Conservation (phyloP, 2,888 invertebrate species). For the Dicranocentrus wangi region DNA sequence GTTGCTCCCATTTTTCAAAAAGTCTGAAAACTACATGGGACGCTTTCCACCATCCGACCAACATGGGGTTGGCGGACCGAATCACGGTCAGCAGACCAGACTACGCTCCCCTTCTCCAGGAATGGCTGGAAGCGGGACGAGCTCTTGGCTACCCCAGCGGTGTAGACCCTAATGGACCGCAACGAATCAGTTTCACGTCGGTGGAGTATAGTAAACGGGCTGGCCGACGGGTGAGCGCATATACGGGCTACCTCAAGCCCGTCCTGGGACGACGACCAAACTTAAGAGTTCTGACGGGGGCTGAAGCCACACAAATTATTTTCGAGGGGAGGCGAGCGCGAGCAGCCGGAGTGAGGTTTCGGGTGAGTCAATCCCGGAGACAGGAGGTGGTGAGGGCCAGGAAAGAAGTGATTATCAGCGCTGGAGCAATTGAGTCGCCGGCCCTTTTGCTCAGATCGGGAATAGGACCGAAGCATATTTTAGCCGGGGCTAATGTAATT, state of each 20-base stretch:
- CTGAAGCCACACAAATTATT: conserved; percentile 37
- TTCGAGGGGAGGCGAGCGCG: conserved; percentile 11
- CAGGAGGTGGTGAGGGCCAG: background rate
- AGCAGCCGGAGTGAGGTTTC: conserved; percentile 20
- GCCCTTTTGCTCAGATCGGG: conserved; percentile 32
- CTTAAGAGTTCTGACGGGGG: conserved; percentile 35
- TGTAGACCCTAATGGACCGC: conserved; percentile 62
- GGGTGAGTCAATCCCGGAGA: background rate
- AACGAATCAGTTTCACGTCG: conserved; percentile 52
- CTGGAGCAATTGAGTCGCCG: no score
- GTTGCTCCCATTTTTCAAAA: conserved; percentile 50
- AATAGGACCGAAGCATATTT: conserved; percentile 19
- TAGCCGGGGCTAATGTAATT: background rate
- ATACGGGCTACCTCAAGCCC: conserved; percentile 47
- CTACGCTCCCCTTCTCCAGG: conserved; percentile 17
- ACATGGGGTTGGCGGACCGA: conserved; percentile 22
- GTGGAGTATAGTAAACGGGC: conserved; percentile 43
- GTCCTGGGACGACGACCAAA: conserved; percentile 23
- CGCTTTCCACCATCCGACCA: background rate
- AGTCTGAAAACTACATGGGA: conserved; percentile 54
- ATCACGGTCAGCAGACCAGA: background rate
- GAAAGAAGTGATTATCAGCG: no score
- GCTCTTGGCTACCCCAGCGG: conserved; percentile 32
- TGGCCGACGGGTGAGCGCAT: conserved; percentile 58
- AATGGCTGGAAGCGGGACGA: conserved; percentile 41